Evolutionary conservation across 2,888 invertebrate genomes (phyloP).

Genomic region (Drosophila ochracea): DNA sequence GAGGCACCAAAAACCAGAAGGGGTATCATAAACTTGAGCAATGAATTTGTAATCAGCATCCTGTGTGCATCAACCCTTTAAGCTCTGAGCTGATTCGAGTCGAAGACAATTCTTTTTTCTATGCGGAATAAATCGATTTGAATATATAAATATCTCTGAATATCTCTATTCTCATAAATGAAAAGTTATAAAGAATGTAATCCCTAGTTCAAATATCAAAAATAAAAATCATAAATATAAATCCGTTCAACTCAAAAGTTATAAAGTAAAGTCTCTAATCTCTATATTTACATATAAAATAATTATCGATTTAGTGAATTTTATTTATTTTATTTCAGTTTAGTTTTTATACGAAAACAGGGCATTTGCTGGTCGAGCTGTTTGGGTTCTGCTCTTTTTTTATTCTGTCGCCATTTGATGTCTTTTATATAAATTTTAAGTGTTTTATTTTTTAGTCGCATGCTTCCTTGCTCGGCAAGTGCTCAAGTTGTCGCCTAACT

Average conservation of each 20-base stretch:
- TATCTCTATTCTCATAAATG: neutral
- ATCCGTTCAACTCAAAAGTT: neutral
- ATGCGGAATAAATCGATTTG: neutral
- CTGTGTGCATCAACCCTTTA: neutral
- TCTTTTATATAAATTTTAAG: slow-evolving; percentile 70
- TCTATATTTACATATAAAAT: neutral
- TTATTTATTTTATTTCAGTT: neutral
- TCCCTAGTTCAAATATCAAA: neutral
- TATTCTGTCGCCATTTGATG: slow-evolving; percentile 35
- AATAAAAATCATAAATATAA: neutral
- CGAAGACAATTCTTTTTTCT: neutral
- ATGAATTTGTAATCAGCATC: slow-evolving; percentile 3
- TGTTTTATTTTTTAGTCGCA: slow-evolving; percentile 47
- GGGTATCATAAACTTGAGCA: neutral
- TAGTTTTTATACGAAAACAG: neutral
- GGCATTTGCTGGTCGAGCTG: slow-evolving; percentile 1
- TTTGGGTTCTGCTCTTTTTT: neutral
- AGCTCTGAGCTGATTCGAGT: neutral
- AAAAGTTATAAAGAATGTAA: neutral
- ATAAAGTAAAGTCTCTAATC: neutral
- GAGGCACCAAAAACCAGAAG: neutral
- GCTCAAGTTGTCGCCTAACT: slow-evolving; percentile 79
- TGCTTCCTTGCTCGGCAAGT: slow-evolving; percentile 48
- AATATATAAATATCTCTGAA: neutral
- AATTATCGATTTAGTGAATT: neutral